Evolutionary conservation across 2,113 vertebrate genomes (phyloP), one percentile per base, ranked within the genome.

Genomic region (Ahaetulla prasina): DNA sequence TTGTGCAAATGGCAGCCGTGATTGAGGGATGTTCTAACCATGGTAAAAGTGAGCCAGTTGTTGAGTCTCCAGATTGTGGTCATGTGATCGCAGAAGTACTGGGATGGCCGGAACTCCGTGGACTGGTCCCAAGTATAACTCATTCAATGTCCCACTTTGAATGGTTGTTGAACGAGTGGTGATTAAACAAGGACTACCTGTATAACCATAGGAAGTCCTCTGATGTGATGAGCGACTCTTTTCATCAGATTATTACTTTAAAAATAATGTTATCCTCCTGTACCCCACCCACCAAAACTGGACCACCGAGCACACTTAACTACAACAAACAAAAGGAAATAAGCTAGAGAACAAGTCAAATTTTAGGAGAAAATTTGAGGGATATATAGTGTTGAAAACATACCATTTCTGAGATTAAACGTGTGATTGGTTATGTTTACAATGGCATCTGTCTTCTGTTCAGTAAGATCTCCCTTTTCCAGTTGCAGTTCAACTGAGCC

Each of bases 361-460:
- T 55, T 85, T 91, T n/a, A 91, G 9, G 52, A 91, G 14, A 18
- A 12, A 4, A 10, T n/a, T n/a, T 16, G 27, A 30, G 5, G 49
- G 5, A 54, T 25, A n/a, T 7, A 12, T 27, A 54, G 12, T 12
- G 30, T n/a, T 20, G 27, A 80, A 30, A 93, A 7, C n/a, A 35
- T 97, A 99, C 99, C 99, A 97, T 93, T 2, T 96, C 97, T 98
- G 25, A 98, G 97, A 91, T 35, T 96, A 94, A 99, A 99, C 0
- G 18, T 9, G 0, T 95, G 35, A 94, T 98, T 98, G 90, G 98
- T 97, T 92, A 99, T 97, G 95, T 99, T 99, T 89, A 99, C 98
- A 54, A 99, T 98, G 85, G 97, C 96, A 92, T 99, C 98, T 85
- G 52, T 96, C 0, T 91, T 95, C 95, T 99, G 98, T 89, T 97